phyloP scores from a whole-genome alignment of 2,797 vertebrate species.

The Leucoraja ocellata region DNA sequence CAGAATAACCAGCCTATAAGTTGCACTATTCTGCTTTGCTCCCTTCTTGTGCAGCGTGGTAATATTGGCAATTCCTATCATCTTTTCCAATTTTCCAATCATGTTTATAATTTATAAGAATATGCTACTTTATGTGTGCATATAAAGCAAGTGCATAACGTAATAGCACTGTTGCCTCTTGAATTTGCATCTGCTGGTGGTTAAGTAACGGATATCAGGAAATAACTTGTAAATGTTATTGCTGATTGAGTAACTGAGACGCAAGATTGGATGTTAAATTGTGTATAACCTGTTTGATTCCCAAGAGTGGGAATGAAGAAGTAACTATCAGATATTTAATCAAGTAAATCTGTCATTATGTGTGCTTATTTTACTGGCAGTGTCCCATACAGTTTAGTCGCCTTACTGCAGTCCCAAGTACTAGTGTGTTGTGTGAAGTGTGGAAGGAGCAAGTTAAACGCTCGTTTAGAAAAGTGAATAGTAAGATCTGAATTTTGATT shows the following conservation, averaged over 20 bases:
- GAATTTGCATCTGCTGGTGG: background rate
- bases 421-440: background rate
- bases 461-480: background rate
- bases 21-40: no score
- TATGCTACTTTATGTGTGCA: background rate
- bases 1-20: no score
- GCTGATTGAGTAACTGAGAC: no score
- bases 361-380: background rate
- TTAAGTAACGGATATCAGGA: background rate
- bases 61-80: no score
- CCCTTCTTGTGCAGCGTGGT: no score
- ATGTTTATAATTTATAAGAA: background rate
- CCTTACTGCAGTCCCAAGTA: background rate
- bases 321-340: background rate
- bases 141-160: background rate
- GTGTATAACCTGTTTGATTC: background rate
- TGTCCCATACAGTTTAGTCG: background rate
- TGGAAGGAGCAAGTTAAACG: background rate
- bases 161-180: background rate
- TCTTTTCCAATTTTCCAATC: no score
- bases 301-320: background rate
- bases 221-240: background rate
- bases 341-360: background rate
- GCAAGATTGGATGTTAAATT: background rate
- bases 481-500: background rate